Base-by-base conservation (phyloP, 2,888 invertebrate genomes). In the Plagiodera versicolora region DNA sequence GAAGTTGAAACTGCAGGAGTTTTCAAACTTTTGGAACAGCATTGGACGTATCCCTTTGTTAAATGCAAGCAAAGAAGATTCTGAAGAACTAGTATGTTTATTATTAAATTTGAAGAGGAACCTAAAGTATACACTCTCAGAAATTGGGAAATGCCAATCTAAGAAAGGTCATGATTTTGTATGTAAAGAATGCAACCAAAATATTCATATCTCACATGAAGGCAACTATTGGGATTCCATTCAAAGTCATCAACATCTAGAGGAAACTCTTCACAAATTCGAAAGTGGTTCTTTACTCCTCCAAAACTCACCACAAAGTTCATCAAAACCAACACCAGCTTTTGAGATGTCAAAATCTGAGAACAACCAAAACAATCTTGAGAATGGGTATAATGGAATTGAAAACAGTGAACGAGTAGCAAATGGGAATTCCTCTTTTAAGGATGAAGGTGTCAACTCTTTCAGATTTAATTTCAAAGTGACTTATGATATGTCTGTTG, bases 221-320 rank as follows among this genome's bases (percentile, higher is more conserved):
- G 45, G 64, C 51, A 64, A 75, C 60, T 48, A 69, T 18, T 75
- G 73, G 75, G 61, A 59, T 9, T 56, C 45, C 19, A 46, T 73
- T 30, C 70, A 73, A 58, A 58, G 59, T 20, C 73, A 75, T 53
- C 64, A 71, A 19, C 75, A 75, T 61, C 67, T 71, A 49, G 73
- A 74, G 44, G 57, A 69, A 18, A 50, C 57, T n/a, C 69, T 58
- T 45, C 45, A 9, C 24, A 50, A 68, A 45, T 54, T 61, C 61
- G 60, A 66, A n/a, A 60, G 55, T 49, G 63, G 64, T 3, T 39
- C 39, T 6, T 4, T 39, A 10, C 6, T 14, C 1, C 1, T 39
- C 3, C 14, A 50, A 16, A 28, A 47, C 32, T 62, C 2, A 24
- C 56, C 45, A 51, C 51, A 45, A 16, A 39, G n/a, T n/a, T n/a